phyloP scores from a whole-genome alignment of 1,140 invertebrate species.

The Trichonephila clavata region DNA sequence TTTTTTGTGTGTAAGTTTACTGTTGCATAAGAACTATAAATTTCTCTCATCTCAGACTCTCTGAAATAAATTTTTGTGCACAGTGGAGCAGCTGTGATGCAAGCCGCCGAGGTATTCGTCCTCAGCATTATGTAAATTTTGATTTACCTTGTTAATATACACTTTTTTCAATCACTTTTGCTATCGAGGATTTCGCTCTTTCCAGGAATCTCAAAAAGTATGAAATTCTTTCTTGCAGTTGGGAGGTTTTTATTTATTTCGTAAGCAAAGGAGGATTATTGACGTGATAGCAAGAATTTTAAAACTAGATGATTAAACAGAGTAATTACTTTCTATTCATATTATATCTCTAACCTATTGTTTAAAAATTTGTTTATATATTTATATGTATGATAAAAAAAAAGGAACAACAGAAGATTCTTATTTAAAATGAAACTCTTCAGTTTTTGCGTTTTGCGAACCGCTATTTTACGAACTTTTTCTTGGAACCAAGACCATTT shows the following conservation, averaged over 20 bases:
- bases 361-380: too few relatives aligned
- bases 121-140: slow-evolving; percentile 45
- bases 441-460: too few relatives aligned
- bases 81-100: background rate
- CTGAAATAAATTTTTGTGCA: slow-evolving; percentile 34
- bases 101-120: background rate
- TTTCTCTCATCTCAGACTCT: background rate
- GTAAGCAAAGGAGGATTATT: background rate
- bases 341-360: too few relatives aligned
- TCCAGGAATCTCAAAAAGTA: background rate
- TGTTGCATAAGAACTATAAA: slow-evolving; percentile 1
- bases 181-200: background rate
- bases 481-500: too few relatives aligned
- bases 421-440: too few relatives aligned
- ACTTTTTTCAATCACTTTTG: background rate
- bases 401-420: too few relatives aligned
- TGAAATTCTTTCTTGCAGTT: background rate
- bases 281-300: background rate
- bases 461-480: too few relatives aligned
- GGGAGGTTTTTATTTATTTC: background rate
- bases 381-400: too few relatives aligned
- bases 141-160: slow-evolving; percentile 45
- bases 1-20: background rate
- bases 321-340: background rate
- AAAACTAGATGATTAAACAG: background rate